phyloP scores from a whole-genome alignment of 1,140 invertebrate genomes.

The Magallana angulata region DNA sequence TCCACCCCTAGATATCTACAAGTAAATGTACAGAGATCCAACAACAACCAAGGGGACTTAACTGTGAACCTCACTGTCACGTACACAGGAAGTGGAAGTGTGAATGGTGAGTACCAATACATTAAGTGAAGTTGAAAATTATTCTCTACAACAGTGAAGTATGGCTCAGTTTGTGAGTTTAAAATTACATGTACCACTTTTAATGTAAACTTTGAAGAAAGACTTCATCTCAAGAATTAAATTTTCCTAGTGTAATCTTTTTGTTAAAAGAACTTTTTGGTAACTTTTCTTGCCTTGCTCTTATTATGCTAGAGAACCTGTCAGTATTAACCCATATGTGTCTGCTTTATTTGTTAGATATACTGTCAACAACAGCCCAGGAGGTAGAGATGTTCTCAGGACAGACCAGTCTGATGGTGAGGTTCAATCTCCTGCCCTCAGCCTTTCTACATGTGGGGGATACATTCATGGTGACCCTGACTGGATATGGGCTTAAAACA shows the following conservation, averaged over 20 bases:
- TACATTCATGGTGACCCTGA: conserved; percentile 63
- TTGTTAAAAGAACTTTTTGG: no score
- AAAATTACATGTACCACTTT: no score
- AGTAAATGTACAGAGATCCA: conserved; percentile 63
- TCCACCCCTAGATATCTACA: conserved; percentile 64
- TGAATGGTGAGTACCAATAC: conserved; percentile 1
- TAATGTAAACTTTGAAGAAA: no score
- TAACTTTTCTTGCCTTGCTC: no score
- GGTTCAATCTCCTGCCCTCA: conserved; percentile 60
- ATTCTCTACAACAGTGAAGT: no score
- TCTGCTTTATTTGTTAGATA: conserved; percentile 53
- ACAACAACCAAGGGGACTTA: conserved; percentile 62
- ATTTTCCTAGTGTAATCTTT: no score
- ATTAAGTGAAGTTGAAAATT: no score
- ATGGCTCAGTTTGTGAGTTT: no score
- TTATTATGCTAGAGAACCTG: no score
- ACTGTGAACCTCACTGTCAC: conserved; percentile 65
- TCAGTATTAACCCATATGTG: not conserved
- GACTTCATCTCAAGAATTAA: no score
- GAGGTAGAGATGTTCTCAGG: conserved; percentile 59
- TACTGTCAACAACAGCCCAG: conserved; percentile 59
- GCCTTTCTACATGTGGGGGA: conserved; percentile 72
- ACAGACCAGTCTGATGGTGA: conserved; percentile 53
- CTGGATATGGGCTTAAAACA: conserved; percentile 48
- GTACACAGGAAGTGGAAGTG: conserved; percentile 58